Evolutionary conservation across 1,140 invertebrate genomes (phyloP).

Genomic region (Harpegnathos saltator): DNA sequence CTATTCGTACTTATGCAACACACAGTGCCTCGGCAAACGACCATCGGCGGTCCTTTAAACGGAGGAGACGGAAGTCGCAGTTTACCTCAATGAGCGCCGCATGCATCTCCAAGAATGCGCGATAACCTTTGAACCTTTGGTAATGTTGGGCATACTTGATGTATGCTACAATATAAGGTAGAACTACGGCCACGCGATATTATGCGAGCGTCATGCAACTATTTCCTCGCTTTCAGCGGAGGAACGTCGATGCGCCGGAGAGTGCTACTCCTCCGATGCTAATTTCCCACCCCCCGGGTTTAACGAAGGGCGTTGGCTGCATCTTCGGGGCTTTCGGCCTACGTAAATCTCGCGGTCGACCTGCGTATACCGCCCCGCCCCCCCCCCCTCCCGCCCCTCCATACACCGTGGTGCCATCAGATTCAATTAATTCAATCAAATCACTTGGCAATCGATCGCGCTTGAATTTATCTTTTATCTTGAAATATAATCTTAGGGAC

Average conservation of each 20-base stretch:
- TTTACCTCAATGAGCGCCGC: conserved; percentile 21
- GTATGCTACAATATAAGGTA: neutral
- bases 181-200: conserved; percentile 5
- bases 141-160: conserved; percentile 32
- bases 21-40: neutral
- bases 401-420: neutral
- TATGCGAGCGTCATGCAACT: conserved; percentile 9
- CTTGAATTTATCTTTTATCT: neutral
- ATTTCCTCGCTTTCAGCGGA: conserved; percentile 9
- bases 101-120: conserved; percentile 43
- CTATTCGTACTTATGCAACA: conserved; percentile 9
- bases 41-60: neutral
- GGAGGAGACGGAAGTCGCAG: neutral
- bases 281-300: neutral
- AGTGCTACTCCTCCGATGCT: neutral
- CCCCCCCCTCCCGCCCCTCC: too few relatives aligned
- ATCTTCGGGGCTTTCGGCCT: neutral
- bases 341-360: neutral
- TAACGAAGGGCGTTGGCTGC: too few relatives aligned
- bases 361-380: neutral
- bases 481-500: neutral
- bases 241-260: neutral
- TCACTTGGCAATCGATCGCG: neutral
- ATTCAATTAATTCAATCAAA: conserved; percentile 11
- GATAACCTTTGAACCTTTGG: conserved; percentile 17